Percentiles rank a stretch among this genome's conserved stretches.
Conservation (phyloP, 2,888 invertebrate genomes). For the Listrodromus nycthemerus region DNA sequence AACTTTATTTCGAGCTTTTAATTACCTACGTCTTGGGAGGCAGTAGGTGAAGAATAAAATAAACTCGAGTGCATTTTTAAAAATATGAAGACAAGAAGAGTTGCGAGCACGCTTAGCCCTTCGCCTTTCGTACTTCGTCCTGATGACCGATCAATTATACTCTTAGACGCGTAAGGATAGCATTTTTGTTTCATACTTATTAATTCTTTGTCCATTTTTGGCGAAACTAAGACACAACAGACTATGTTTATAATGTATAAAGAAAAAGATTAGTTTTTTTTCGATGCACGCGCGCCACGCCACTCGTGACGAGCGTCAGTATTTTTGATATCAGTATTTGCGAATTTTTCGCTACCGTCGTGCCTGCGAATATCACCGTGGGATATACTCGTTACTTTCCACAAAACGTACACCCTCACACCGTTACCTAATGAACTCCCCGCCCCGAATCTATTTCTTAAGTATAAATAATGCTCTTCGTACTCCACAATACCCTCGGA, state of each 20-base stretch:
- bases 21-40: slow-evolving; percentile 53
- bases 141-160: slow-evolving; percentile 61
- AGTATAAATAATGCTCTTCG: slow-evolving; percentile 64
- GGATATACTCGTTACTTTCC: slow-evolving; percentile 66
- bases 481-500: slow-evolving; percentile 63
- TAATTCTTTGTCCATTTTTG: slow-evolving; percentile 41
- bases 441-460: slow-evolving; percentile 46
- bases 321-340: slow-evolving; percentile 84
- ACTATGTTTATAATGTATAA: slow-evolving; percentile 66
- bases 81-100: slow-evolving; percentile 26
- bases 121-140: slow-evolving; percentile 40
- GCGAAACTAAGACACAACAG: slow-evolving; percentile 33
- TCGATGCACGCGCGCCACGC: slow-evolving; percentile 65
- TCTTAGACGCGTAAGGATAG: slow-evolving; percentile 71
- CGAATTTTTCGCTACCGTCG: slow-evolving; percentile 72
- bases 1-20: slow-evolving; percentile 65
- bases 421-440: slow-evolving; percentile 57
- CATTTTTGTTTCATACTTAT: slow-evolving; percentile 40
- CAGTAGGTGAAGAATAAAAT: slow-evolving; percentile 25
- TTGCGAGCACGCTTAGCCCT: slow-evolving; percentile 12
- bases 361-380: slow-evolving; percentile 75
- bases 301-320: slow-evolving; percentile 75
- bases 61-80: slow-evolving; percentile 38
- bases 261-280: slow-evolving; percentile 66
- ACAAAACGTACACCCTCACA: slow-evolving; percentile 56